phyloP scores from a whole-genome alignment of 1,140 invertebrate species.

The Drosophila nebulosa region DNA sequence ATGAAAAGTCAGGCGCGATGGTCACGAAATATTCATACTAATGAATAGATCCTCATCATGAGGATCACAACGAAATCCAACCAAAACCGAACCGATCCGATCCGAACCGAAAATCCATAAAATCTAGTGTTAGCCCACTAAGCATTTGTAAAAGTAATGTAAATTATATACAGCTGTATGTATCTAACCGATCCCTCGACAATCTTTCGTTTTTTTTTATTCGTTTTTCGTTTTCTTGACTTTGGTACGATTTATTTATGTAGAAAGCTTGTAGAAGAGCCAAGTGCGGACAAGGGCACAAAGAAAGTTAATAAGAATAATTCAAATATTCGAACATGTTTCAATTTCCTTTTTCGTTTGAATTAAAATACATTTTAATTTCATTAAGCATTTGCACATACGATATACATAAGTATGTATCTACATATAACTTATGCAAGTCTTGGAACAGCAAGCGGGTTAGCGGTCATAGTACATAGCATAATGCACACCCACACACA shows the following conservation, averaged over 20 bases:
- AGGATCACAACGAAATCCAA: not conserved
- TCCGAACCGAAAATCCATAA: constrained; percentile 14
- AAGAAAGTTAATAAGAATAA: not conserved
- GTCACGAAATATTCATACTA: constrained; percentile 75
- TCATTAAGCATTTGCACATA: constrained; percentile 21
- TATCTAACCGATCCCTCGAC: constrained; percentile 14
- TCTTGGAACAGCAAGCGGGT: constrained; percentile 51
- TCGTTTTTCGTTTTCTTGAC: not conserved
- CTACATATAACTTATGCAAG: not conserved
- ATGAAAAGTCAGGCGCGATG: constrained; percentile 81
- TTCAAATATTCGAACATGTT: constrained; percentile 70
- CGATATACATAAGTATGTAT: not conserved
- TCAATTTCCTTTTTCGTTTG: constrained; percentile 64
- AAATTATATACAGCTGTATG: constrained; percentile 21
- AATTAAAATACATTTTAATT: not conserved
- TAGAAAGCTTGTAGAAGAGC: too few species aligned
- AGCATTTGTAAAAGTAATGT: constrained; percentile 16
- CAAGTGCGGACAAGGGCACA: not conserved
- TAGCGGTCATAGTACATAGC: constrained; percentile 17
- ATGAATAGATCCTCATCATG: constrained; percentile 6
- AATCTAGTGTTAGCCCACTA: constrained; percentile 35
- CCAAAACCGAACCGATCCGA: constrained; percentile 7
- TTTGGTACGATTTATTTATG: not conserved
- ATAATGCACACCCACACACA: not conserved
- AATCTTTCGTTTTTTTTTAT: not conserved